A percentile compares a stretch with the other conserved stretches of the same genome.
Conservation (phyloP, 2,113 vertebrate genomes). For the Brachirus orientalis region DNA sequence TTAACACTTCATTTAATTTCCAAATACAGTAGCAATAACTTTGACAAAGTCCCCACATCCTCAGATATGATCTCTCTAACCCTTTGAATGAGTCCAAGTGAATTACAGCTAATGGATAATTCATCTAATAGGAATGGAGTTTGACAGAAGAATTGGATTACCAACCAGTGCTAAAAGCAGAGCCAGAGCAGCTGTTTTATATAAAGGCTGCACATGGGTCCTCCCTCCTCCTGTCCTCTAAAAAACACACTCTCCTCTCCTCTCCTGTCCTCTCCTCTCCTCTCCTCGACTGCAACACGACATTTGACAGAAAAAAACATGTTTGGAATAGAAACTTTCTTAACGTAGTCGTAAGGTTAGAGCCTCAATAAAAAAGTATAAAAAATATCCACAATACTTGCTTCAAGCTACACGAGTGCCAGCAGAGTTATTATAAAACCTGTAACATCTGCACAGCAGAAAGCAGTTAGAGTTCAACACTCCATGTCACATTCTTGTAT, state of each 20-base stretch:
- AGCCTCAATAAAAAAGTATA: too few relatives aligned
- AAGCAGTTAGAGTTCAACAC: conserved; percentile 26
- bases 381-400: too few relatives aligned
- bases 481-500: conserved; percentile 45
- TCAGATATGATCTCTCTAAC: conserved; percentile 57
- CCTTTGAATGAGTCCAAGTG: conserved; percentile 56
- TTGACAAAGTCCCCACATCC: conserved; percentile 45
- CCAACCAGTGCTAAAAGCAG: conserved; percentile 52
- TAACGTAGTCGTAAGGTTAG: too few relatives aligned
- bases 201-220: conserved; percentile 71
- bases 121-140: conserved; percentile 65
- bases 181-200: conserved; percentile 73
- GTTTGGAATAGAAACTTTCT: conserved; percentile 56
- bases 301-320: too few relatives aligned
- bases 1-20: conserved; percentile 67
- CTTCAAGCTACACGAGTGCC: too few relatives aligned
- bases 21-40: conserved; percentile 63
- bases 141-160: conserved; percentile 71
- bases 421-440: too few relatives aligned
- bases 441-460: conserved; percentile 65
- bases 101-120: conserved; percentile 70
- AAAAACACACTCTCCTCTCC: conserved; percentile 3
- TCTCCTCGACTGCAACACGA: conserved; percentile 56
- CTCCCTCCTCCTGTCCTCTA: conserved; percentile 29
- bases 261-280: conserved; percentile 25